Percentiles rank a stretch among this genome's conserved stretches.
These are phyloP conservation scores for Sinhomidia bicolor DNA, from an alignment of 2,888 invertebrate species.

Conservation along the genomic window DNA sequence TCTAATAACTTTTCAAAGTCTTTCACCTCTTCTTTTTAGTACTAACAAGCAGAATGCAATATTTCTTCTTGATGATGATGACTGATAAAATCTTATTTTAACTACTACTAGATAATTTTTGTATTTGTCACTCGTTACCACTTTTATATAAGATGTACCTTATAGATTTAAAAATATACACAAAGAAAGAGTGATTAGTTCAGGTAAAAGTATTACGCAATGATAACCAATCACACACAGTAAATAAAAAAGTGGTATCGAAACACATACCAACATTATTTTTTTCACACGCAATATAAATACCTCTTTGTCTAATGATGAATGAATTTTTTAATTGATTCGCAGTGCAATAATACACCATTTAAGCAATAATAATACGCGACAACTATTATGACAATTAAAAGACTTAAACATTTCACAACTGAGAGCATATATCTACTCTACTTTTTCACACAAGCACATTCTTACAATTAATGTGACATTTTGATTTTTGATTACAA, in stretches of 20 bases:
- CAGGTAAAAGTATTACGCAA: constrained; percentile 31
- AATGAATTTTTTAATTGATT: neutral
- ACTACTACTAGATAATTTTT: constrained; percentile 44
- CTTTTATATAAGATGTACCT: neutral
- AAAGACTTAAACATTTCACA: no score
- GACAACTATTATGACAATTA: no score
- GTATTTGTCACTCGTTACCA: constrained; percentile 24
- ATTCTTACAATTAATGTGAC: no score
- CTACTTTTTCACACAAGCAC: no score
- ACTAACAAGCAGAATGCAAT: constrained; percentile 66
- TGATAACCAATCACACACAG: constrained; percentile 18
- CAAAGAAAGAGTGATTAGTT: constrained; percentile 4
- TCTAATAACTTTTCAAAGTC: neutral
- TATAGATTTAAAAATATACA: no score
- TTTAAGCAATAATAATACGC: no score
- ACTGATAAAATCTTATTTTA: constrained; percentile 50
- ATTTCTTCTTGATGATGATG: constrained; percentile 56
- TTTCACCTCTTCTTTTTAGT: constrained; percentile 45
- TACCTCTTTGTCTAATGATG: neutral
- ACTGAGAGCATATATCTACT: no score
- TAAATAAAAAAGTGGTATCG: constrained; percentile 37
- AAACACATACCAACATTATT: constrained; percentile 10
- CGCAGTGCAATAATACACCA: no score
- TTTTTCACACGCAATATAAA: constrained; percentile 56
- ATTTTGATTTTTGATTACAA: no score